Evolutionary conservation across 2,113 vertebrate genomes (phyloP).

Genomic region (Coptodon bakossiorum): DNA sequence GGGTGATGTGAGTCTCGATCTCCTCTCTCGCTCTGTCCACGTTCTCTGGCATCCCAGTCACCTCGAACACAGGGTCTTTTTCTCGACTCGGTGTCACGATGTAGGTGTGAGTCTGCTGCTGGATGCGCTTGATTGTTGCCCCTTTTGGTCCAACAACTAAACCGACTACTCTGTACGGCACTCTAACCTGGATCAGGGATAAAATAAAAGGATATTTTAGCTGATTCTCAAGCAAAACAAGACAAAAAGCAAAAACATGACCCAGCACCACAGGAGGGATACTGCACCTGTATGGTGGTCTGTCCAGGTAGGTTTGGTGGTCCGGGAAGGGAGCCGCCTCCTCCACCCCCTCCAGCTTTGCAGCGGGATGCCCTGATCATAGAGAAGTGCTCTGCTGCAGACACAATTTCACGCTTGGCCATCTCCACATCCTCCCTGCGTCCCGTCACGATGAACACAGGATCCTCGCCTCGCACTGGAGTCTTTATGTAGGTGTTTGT

Average conservation of each 20-base stretch:
- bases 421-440: conserved; percentile 94
- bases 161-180: conserved; percentile 94
- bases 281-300: conserved; percentile 92
- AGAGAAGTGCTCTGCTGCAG: conserved; percentile 93
- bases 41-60: conserved; percentile 97
- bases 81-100: conserved; percentile 93
- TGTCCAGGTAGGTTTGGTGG: conserved; percentile 91
- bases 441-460: conserved; percentile 92
- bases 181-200: conserved; percentile 77
- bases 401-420: conserved; percentile 94
- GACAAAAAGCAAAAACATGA: background rate
- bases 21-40: conserved; percentile 92
- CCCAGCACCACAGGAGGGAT: background rate
- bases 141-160: conserved; percentile 95
- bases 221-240: background rate
- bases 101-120: conserved; percentile 97
- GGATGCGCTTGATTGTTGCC: conserved; percentile 97
- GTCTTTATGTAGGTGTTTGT: conserved; percentile 99
- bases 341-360: conserved; percentile 65
- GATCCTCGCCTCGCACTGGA: conserved; percentile 89
- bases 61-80: conserved; percentile 95
- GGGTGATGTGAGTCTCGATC: conserved; percentile 97
- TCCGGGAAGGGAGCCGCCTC: conserved; percentile 72
- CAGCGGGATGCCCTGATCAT: conserved; percentile 92
- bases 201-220: background rate